phyloP scores from a whole-genome alignment of 1,140 invertebrate genomes.

The Polypedilum vanderplanki region DNA sequence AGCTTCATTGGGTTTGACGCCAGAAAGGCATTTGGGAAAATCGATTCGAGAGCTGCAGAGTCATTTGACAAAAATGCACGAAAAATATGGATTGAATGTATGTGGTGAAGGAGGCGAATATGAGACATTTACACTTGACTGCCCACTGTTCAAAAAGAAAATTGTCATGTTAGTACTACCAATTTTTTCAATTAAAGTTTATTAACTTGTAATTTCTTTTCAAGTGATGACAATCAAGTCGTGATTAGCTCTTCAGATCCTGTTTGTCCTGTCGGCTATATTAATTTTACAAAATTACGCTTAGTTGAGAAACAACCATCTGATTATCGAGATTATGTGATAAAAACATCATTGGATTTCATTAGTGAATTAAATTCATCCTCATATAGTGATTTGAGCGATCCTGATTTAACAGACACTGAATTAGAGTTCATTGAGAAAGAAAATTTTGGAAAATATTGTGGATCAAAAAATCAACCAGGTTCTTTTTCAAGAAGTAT shows the following conservation, averaged over 20 bases:
- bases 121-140: slow-evolving; percentile 95
- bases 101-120: slow-evolving; percentile 99
- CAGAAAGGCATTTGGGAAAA: slow-evolving; percentile 79
- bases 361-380: slow-evolving; percentile 53
- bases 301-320: slow-evolving; percentile 54
- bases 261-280: slow-evolving; percentile 86
- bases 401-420: slow-evolving; percentile 52
- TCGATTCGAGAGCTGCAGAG: slow-evolving; percentile 76
- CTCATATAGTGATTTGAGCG: slow-evolving; percentile 54
- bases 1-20: slow-evolving; percentile 82
- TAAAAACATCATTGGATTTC: slow-evolving; percentile 52
- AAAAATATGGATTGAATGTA: slow-evolving; percentile 93
- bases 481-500: slow-evolving; percentile 42
- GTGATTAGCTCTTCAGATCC: slow-evolving; percentile 85
- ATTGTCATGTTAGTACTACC: slow-evolving; percentile 76
- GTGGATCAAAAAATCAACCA: slow-evolving; percentile 41
- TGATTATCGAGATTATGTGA: slow-evolving; percentile 38
- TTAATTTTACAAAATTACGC: slow-evolving; percentile 77
- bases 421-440: slow-evolving; percentile 53
- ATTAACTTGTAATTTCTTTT: slow-evolving; percentile 37
- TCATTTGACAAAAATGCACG: slow-evolving; percentile 78
- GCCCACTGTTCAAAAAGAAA: slow-evolving; percentile 86
- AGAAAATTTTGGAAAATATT: slow-evolving; percentile 37
- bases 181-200: slow-evolving; percentile 14
- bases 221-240: slow-evolving; percentile 79